Conservation (phyloP, 2,113 vertebrate species). For the Podarcis muralis region DNA sequence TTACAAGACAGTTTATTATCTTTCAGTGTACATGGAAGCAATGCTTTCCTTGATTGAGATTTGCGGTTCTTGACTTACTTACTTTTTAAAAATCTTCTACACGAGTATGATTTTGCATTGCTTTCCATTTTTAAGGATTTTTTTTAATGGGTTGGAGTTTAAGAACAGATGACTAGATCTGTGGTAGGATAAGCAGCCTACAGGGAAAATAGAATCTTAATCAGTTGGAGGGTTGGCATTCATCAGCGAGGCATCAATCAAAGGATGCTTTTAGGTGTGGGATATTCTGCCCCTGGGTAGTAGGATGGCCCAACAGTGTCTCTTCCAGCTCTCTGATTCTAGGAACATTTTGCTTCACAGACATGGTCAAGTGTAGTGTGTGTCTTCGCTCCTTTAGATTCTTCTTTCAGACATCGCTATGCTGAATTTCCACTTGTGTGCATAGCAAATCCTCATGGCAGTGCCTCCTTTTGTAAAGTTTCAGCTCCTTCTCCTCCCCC, state of each 20-base stretch:
- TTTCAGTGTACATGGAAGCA: neutral
- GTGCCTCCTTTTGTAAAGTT: slow-evolving; percentile 1
- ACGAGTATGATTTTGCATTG: neutral
- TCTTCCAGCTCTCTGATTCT: slow-evolving; percentile 44
- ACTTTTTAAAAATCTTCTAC: neutral
- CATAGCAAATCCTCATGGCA: neutral
- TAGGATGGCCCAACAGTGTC: slow-evolving; percentile 31
- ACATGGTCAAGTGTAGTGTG: slow-evolving; percentile 4
- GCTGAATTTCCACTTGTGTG: slow-evolving; percentile 10
- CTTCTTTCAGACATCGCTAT: neutral
- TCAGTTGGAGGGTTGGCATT: neutral
- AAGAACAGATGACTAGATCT: slow-evolving; percentile 5
- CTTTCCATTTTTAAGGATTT: neutral
- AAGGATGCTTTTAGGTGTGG: slow-evolving; percentile 21
- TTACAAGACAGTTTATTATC: neutral
- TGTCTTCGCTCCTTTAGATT: slow-evolving; percentile 8
- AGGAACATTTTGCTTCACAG: slow-evolving; percentile 17
- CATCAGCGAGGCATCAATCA: slow-evolving; percentile 3
- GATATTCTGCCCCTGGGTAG: neutral
- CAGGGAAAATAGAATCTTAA: slow-evolving; percentile 23
- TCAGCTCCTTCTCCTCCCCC: slow-evolving; percentile 18
- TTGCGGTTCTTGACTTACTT: neutral
- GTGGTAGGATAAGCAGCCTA: neutral
- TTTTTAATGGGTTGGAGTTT: neutral
- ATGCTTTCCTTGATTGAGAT: neutral